Percentiles rank a stretch among this genome's conserved stretches.
Evolutionary conservation across 2,888 invertebrate genomes (phyloP).

Genomic region (Hydraecia micacea): DNA sequence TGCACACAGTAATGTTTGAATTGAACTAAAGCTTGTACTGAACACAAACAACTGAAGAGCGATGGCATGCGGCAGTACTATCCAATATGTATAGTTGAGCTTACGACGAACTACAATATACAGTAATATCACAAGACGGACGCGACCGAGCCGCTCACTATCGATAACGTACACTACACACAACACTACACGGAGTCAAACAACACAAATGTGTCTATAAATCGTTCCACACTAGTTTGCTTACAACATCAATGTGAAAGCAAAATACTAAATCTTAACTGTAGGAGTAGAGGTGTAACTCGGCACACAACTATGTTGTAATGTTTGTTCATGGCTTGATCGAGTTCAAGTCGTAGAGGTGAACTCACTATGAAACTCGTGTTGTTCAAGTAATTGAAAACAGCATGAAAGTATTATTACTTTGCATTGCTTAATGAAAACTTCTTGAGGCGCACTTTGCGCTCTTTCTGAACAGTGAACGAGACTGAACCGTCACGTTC

Average conservation of each 20-base stretch:
- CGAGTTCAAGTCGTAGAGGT: no score
- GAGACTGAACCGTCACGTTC: no score
- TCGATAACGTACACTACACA: conserved; percentile 7
- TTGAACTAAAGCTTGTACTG: not conserved
- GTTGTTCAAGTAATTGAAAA: not conserved
- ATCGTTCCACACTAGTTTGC: conserved; percentile 13
- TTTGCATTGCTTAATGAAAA: not conserved
- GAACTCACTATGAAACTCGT: not conserved
- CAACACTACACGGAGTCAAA: not conserved
- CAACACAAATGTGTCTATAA: not conserved
- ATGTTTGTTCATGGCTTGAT: not conserved
- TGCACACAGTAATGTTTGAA: not conserved
- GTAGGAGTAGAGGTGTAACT: not conserved
- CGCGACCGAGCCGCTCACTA: conserved; percentile 22
- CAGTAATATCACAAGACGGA: conserved; percentile 41
- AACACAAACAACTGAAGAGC: not conserved
- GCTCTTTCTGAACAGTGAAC: no score
- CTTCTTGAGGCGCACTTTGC: no score
- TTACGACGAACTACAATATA: conserved; percentile 3
- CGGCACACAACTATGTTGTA: not conserved
- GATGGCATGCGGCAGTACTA: not conserved
- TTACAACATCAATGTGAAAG: conserved; percentile 1
- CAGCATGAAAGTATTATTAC: not conserved
- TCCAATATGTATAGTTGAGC: not conserved
- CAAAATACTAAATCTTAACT: not conserved